These are phyloP conservation scores for Oryzias dopingdopingensis DNA, from an alignment of 2,797 vertebrate genomes.

Conservation along the genomic window DNA sequence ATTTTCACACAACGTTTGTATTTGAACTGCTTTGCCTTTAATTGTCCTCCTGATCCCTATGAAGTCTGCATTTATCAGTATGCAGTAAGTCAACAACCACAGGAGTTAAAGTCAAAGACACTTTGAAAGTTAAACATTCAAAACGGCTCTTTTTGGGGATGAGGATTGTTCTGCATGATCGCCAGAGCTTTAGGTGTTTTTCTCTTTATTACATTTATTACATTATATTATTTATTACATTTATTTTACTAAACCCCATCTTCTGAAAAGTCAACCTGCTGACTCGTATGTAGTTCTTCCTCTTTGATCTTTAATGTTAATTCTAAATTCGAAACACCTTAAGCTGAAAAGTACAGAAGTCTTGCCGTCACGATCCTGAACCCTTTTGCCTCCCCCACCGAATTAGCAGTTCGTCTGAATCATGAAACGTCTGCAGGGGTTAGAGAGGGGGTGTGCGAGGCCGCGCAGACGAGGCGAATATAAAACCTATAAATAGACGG, in stretches of 20 bases:
- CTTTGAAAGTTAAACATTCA: too few relatives aligned
- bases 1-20: not conserved
- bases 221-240: too few relatives aligned
- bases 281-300: not conserved
- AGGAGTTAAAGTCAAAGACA: constrained; percentile 28
- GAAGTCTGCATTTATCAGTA: constrained; percentile 38
- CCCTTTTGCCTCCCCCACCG: too few relatives aligned
- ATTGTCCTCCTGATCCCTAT: constrained; percentile 25
- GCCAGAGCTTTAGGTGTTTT: too few relatives aligned
- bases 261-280: too few relatives aligned
- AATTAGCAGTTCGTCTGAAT: constrained; percentile 5
- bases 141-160: too few relatives aligned
- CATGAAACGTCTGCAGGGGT: too few relatives aligned
- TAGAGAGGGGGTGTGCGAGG: constrained; percentile 28
- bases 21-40: constrained; percentile 24
- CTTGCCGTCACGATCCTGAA: too few relatives aligned
- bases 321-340: constrained; percentile 9
- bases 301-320: not conserved
- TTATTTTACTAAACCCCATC: too few relatives aligned
- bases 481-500: constrained; percentile 58
- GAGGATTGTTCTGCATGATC: too few relatives aligned
- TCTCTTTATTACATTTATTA: too few relatives aligned
- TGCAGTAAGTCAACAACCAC: constrained; percentile 37
- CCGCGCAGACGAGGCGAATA: constrained; percentile 1
- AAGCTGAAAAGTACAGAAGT: too few relatives aligned